Evolutionary conservation across 2,888 invertebrate species (phyloP).

Genomic region (Ligdia adustata): DNA sequence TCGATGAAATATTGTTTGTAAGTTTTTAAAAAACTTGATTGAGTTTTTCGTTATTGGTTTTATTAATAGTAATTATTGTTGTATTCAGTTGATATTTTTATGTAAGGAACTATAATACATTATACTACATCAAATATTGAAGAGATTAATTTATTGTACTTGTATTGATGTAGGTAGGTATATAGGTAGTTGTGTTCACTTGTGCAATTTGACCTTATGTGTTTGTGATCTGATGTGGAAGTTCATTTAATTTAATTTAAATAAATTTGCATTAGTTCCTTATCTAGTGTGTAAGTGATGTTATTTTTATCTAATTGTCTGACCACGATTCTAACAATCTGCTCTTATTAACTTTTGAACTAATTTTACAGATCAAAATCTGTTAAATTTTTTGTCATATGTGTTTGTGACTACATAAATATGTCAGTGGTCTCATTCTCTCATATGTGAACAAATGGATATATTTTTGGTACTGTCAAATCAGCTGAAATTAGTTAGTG

Average conservation of each 20-base stretch:
- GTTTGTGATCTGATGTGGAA: constrained; percentile 81
- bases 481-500: too few relatives aligned
- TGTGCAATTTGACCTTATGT: constrained; percentile 75
- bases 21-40: constrained; percentile 68
- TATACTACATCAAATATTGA: constrained; percentile 64
- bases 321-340: too few relatives aligned
- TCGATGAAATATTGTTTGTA: constrained; percentile 64
- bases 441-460: too few relatives aligned
- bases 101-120: constrained; percentile 63
- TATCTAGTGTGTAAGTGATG: constrained; percentile 72
- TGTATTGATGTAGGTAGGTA: constrained; percentile 67
- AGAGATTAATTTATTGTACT: constrained; percentile 81
- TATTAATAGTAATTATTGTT: constrained; percentile 70
- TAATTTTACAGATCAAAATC: too few relatives aligned
- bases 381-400: too few relatives aligned
- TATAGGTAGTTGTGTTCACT: constrained; percentile 63
- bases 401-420: too few relatives aligned
- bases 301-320: constrained; percentile 58
- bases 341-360: too few relatives aligned
- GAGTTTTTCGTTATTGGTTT: constrained; percentile 73
- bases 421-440: too few relatives aligned
- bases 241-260: constrained; percentile 69
- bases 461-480: too few relatives aligned
- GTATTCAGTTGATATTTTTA: constrained; percentile 79
- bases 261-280: constrained; percentile 80